Evolutionary conservation across 2,797 vertebrate genomes (phyloP).

Genomic region (Manis crassicaudata): DNA sequence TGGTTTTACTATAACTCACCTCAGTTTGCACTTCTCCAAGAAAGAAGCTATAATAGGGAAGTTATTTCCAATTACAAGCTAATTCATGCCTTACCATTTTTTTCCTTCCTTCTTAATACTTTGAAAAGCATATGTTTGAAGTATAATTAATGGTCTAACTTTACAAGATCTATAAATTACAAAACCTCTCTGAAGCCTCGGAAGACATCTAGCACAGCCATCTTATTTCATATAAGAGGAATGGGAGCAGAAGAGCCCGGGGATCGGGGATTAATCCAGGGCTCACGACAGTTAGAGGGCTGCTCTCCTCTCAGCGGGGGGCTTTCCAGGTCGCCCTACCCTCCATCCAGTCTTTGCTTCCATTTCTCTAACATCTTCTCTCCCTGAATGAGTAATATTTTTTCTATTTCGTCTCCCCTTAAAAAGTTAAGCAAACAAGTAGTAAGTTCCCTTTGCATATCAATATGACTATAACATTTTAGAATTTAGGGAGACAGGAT

Average conservation of each 20-base stretch:
- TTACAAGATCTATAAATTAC: background rate
- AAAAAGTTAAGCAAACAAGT: conserved; percentile 11
- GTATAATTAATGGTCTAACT: background rate
- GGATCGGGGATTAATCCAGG: background rate
- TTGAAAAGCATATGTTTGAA: background rate
- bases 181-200: background rate
- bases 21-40: background rate
- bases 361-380: background rate
- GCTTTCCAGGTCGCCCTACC: background rate
- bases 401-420: background rate
- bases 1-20: background rate
- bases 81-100: background rate
- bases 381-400: background rate
- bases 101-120: background rate
- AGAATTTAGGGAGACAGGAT: background rate
- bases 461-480: background rate
- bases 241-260: background rate
- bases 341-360: background rate
- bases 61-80: background rate
- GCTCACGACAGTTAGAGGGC: background rate
- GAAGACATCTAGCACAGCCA: background rate
- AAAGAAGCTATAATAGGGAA: background rate
- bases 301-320: background rate
- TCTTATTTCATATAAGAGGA: background rate
- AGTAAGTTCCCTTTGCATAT: background rate